These are phyloP conservation scores for Heterodera filipjevi DNA, from an alignment of 2,888 invertebrate species.

Conservation along the genomic window DNA sequence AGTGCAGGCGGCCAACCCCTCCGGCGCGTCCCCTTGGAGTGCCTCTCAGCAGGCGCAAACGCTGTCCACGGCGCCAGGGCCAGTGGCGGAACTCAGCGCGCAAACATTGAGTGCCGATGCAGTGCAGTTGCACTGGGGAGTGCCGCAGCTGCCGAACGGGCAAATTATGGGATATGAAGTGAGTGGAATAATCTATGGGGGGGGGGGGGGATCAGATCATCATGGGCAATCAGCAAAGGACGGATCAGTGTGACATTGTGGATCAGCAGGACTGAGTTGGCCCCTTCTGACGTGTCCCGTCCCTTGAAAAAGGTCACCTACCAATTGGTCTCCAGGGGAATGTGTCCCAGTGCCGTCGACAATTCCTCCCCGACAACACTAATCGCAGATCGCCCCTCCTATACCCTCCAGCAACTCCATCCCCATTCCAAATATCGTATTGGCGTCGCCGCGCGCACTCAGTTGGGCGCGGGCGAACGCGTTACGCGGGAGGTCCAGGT, in stretches of 20 bases:
- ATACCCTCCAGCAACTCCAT: slow-evolving; percentile 58
- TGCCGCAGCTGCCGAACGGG: slow-evolving; percentile 63
- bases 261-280: not conserved
- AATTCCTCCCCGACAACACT: slow-evolving; percentile 18
- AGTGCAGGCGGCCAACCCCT: slow-evolving; percentile 64
- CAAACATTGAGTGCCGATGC: slow-evolving; percentile 56
- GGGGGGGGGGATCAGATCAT: not conserved
- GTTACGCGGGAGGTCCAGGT: slow-evolving; percentile 49
- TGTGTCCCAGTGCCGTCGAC: slow-evolving; percentile 19
- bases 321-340: slow-evolving; percentile 57
- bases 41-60: slow-evolving; percentile 58
- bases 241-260: not conserved
- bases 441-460: slow-evolving; percentile 63
- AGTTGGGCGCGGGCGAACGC: slow-evolving; percentile 47
- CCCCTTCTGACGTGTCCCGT: not conserved
- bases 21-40: slow-evolving; percentile 61
- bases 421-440: slow-evolving; percentile 64
- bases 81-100: slow-evolving; percentile 57
- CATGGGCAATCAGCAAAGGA: not conserved
- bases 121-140: slow-evolving; percentile 61
- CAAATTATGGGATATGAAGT: slow-evolving; percentile 60
- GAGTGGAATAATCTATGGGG: not conserved
- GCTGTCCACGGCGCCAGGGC: slow-evolving; percentile 59
- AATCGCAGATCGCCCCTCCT: slow-evolving; percentile 47
- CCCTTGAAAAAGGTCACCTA: slow-evolving; percentile 54